Percentiles rank a stretch among this genome's conserved stretches.
These are phyloP conservation scores for Teleopsis dalmanni DNA, from an alignment of 1,140 invertebrate species.

Conservation along the genomic window DNA sequence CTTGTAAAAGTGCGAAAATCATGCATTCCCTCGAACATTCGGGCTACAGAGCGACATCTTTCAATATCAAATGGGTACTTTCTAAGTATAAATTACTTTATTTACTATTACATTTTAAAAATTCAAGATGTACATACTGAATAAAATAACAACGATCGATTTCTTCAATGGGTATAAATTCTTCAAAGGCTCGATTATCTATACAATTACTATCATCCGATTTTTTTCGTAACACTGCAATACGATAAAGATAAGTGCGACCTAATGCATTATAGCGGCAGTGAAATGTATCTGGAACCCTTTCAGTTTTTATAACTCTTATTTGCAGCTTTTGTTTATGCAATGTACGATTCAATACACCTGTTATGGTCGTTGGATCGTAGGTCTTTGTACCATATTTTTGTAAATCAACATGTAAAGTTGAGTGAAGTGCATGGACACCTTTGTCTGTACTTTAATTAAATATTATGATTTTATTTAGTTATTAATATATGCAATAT, in stretches of 20 bases:
- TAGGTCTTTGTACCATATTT: conserved; percentile 45
- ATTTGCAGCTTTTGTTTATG: conserved; percentile 48
- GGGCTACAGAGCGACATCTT: conserved; percentile 47
- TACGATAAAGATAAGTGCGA: conserved; percentile 62
- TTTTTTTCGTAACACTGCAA: conserved; percentile 43
- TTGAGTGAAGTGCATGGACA: conserved; percentile 58
- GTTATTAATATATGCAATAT: not conserved
- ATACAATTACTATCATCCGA: not conserved
- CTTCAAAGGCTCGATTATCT: conserved; percentile 24
- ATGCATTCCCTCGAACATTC: conserved; percentile 54
- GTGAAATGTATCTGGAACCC: conserved; percentile 54
- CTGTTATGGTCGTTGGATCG: conserved; percentile 43
- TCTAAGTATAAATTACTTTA: conserved; percentile 30
- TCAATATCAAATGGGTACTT: conserved; percentile 52
- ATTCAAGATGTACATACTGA: conserved; percentile 20
- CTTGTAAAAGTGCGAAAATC: conserved; percentile 63
- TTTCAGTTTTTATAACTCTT: conserved; percentile 48
- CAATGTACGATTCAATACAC: conserved; percentile 53
- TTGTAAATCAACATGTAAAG: conserved; percentile 57
- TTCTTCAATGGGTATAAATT: conserved; percentile 32
- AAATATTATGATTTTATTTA: conserved; percentile 1
- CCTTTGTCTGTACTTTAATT: conserved; percentile 60
- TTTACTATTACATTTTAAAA: not conserved
- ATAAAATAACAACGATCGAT: conserved; percentile 34
- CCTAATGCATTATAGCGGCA: conserved; percentile 51